Percentiles rank a stretch among this genome's conserved stretches.
Conservation (phyloP, 2,888 invertebrate species). For the Sinohyriopsis cumingii region DNA sequence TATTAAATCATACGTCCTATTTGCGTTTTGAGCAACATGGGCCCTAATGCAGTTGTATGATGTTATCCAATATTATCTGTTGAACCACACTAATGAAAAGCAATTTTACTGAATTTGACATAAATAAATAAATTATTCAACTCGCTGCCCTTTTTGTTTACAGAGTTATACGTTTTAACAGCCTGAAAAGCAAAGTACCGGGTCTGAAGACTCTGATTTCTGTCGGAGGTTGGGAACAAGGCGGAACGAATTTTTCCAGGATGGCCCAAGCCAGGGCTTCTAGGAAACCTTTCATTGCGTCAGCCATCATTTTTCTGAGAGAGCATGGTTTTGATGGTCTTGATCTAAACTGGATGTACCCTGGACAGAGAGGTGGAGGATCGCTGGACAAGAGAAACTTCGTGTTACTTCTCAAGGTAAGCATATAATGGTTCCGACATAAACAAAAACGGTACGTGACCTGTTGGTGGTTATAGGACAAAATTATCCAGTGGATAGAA, state of each 20-base stretch:
- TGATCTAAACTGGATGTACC: slow-evolving; percentile 68
- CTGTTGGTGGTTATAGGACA: too few species aligned
- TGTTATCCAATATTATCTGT: too few species aligned
- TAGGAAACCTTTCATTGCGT: slow-evolving; percentile 50
- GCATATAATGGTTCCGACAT: too few species aligned
- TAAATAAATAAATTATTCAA: too few species aligned
- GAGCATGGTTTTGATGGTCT: slow-evolving; percentile 59
- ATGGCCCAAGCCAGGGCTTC: slow-evolving; percentile 45
- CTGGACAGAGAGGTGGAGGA: slow-evolving; percentile 57
- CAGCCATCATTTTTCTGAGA: slow-evolving; percentile 47
- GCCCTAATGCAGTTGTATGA: too few species aligned
- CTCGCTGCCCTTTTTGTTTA: not conserved
- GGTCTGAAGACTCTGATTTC: slow-evolving; percentile 60
- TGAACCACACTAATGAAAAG: too few species aligned
- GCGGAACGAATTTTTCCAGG: slow-evolving; percentile 48
- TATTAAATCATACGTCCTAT: too few species aligned
- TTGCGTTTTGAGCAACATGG: too few species aligned
- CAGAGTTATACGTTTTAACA: slow-evolving; percentile 52
- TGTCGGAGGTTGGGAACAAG: slow-evolving; percentile 67
- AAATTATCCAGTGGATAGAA: too few species aligned
- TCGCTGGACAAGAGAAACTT: slow-evolving; percentile 54
- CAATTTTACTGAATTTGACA: too few species aligned
- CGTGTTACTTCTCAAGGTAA: slow-evolving; percentile 47
- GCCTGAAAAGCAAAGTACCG: slow-evolving; percentile 50
- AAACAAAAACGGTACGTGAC: too few species aligned